Evolutionary conservation across 2,888 invertebrate genomes (phyloP).

Genomic region (Schizaphis graminum): DNA sequence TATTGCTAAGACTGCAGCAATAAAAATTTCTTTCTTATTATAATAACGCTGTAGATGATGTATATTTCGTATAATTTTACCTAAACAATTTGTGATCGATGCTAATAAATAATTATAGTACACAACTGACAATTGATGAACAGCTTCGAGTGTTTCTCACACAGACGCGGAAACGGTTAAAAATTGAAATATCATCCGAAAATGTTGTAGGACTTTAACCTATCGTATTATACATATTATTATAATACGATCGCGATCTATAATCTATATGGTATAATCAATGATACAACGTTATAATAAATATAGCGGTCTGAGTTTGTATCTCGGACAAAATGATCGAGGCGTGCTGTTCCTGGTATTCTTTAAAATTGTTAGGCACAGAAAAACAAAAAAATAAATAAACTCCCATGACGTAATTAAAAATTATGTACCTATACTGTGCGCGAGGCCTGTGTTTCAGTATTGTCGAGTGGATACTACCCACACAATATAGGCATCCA

Average conservation of each 20-base stretch:
- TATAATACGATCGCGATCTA: not conserved
- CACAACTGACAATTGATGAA: too few relatives aligned
- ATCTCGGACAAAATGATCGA: not conserved
- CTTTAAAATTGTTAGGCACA: not conserved
- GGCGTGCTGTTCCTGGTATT: not conserved
- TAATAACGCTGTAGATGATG: not conserved
- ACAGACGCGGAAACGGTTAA: not conserved
- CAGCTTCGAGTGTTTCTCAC: not conserved
- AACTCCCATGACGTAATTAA: not conserved
- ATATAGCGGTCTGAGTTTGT: not conserved
- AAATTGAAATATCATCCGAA: not conserved
- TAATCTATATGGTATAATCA: not conserved
- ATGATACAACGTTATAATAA: not conserved
- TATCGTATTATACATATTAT: not conserved
- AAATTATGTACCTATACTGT: not conserved
- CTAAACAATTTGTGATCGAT: not conserved
- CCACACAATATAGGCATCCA: not conserved
- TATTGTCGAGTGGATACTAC: not conserved
- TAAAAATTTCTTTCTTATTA: not conserved
- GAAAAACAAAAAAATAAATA: conserved; percentile 10
- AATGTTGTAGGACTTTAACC: not conserved
- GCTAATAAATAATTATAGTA: not conserved
- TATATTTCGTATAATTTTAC: not conserved
- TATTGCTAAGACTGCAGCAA: not conserved
- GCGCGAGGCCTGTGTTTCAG: not conserved